Percentiles rank a stretch among this genome's conserved stretches.
Conservation (phyloP, 2,113 vertebrate species). For the Forbesichthys papilliferus region DNA sequence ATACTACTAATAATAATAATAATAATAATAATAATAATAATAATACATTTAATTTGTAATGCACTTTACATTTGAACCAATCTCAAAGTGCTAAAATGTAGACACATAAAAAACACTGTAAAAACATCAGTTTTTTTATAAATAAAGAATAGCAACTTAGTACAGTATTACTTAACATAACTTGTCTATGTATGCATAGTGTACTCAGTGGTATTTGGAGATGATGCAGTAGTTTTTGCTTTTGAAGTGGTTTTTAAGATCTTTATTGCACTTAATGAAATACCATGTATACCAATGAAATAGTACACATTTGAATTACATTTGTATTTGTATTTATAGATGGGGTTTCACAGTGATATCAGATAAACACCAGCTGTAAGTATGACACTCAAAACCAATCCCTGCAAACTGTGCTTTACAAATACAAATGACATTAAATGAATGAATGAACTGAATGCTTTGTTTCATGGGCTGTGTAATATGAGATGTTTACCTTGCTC, state of each 20-base stretch:
- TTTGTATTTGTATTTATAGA: slow-evolving; percentile 64
- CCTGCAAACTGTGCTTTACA: background rate
- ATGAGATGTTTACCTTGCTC: background rate
- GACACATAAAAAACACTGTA: too few relatives aligned
- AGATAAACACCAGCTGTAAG: slow-evolving; percentile 95
- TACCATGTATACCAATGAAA: background rate
- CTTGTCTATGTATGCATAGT: too few relatives aligned
- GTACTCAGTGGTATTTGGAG: too few relatives aligned
- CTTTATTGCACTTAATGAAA: background rate
- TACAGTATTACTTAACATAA: too few relatives aligned
- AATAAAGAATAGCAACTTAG: background rate
- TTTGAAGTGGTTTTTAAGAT: background rate
- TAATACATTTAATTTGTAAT: too few relatives aligned
- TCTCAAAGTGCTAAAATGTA: background rate
- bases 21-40: background rate
- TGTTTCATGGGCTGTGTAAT: background rate
- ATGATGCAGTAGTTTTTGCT: too few relatives aligned
- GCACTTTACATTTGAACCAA: background rate
- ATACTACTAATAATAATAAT: background rate
- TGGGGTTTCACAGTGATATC: slow-evolving; percentile 91
- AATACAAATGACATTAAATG: background rate
- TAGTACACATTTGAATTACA: background rate
- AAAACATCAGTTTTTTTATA: too few relatives aligned
- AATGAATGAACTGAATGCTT: background rate
- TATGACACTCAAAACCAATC: slow-evolving; percentile 37